Conservation (phyloP, 2,888 invertebrate species). For the Augochlorella aurata region DNA sequence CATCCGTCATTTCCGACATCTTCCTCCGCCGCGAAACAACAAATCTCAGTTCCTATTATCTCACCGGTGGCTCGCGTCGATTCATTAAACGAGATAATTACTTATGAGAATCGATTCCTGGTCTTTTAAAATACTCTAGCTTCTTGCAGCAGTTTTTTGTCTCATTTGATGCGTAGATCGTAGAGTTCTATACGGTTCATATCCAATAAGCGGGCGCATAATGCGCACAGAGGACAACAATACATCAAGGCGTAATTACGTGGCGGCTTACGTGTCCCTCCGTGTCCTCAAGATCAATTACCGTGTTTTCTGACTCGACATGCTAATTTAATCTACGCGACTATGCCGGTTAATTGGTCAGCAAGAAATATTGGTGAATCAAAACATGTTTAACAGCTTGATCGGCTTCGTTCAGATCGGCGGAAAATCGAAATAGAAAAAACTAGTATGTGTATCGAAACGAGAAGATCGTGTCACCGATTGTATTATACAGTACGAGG, state of each 20-base stretch:
- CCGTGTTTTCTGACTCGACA: background rate
- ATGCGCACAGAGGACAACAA: background rate
- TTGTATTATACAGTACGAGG: too few species aligned
- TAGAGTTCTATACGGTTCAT: background rate
- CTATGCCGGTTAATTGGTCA: background rate
- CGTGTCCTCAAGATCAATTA: too few species aligned
- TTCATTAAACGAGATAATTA: background rate
- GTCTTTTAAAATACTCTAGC: too few species aligned
- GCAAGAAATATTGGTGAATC: background rate
- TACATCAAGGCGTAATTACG: background rate
- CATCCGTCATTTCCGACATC: background rate
- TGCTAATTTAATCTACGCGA: background rate
- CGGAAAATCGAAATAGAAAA: too few species aligned
- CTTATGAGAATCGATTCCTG: background rate
- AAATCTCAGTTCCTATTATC: background rate
- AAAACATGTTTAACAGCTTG: too few species aligned
- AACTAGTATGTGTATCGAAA: too few species aligned
- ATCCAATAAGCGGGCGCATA: too few species aligned
- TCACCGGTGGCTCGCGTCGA: background rate
- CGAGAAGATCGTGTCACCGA: too few species aligned
- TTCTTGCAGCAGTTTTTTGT: background rate
- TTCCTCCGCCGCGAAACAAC: background rate
- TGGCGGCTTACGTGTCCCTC: too few species aligned
- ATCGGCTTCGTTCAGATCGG: too few species aligned
- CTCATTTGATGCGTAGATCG: background rate